Conservation (phyloP, 2,113 vertebrate species). For the Phylloscopus trochilus region DNA sequence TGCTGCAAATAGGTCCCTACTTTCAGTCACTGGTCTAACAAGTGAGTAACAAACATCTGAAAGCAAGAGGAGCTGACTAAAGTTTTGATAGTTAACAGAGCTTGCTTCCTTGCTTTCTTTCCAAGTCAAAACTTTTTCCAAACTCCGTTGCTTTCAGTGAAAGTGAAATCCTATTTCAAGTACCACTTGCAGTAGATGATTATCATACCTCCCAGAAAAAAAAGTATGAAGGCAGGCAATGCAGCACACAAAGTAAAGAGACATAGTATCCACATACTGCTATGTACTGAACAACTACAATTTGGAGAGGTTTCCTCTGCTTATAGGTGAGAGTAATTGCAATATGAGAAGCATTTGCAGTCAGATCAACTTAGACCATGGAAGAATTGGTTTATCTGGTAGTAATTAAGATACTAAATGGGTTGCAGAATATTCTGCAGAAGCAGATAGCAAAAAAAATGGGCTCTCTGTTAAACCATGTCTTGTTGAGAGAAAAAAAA, state of each 20-base stretch:
- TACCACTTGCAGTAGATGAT: not conserved
- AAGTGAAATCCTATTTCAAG: conserved; percentile 25
- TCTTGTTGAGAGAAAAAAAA: not conserved
- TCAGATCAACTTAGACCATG: not conserved
- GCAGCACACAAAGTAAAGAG: not conserved
- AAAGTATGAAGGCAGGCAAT: not conserved
- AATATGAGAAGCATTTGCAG: not conserved
- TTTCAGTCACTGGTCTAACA: not conserved
- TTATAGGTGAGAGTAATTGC: not conserved
- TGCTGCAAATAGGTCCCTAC: not conserved
- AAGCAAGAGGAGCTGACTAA: not conserved
- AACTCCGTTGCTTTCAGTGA: not conserved
- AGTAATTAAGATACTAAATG: not conserved
- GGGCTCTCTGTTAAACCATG: not conserved
- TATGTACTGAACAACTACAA: not conserved
- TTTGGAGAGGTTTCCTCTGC: not conserved
- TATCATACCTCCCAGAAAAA: not conserved
- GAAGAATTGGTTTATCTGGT: not conserved
- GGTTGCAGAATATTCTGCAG: not conserved
- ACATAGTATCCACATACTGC: fast-evolving
- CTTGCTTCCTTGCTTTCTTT: not conserved
- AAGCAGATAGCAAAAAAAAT: not conserved
- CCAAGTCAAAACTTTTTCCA: not conserved
- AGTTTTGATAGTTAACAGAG: conserved; percentile 13
- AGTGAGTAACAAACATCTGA: conserved; percentile 9